Evolutionary conservation across 2,797 vertebrate genomes (phyloP).

Genomic region (Carduelis carduelis): DNA sequence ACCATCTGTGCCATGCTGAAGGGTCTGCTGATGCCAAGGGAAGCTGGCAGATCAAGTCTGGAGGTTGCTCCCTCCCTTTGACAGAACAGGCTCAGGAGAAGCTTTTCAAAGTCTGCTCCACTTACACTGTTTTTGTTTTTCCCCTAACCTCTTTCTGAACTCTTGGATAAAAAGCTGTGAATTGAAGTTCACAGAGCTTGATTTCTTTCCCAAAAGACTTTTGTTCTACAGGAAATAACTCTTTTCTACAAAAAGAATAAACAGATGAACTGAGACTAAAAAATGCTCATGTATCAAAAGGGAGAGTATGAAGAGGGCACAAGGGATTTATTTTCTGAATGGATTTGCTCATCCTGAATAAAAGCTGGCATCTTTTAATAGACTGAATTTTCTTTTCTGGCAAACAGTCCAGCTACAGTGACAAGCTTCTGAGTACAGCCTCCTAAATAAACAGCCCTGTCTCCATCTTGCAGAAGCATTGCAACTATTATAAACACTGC

Average conservation of each 20-base stretch:
- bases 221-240: constrained; percentile 38
- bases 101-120: not conserved
- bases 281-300: constrained; percentile 3
- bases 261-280: not conserved
- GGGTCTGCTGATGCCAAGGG: not conserved
- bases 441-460: constrained; percentile 40
- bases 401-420: not conserved
- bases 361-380: constrained; percentile 43
- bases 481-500: constrained; percentile 7
- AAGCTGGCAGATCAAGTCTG: not conserved
- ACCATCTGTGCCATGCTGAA: not conserved
- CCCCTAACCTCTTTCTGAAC: not conserved
- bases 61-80: not conserved
- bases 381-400: constrained; percentile 4
- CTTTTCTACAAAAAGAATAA: constrained; percentile 4
- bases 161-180: not conserved
- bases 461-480: not conserved
- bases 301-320: not conserved
- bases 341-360: constrained; percentile 43
- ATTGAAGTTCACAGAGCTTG: not conserved
- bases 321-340: constrained; percentile 31
- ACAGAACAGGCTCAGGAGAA: not conserved
- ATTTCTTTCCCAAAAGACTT: constrained; percentile 10
- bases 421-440: not conserved
- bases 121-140: not conserved